Percentiles rank a stretch among this genome's conserved stretches.
Evolutionary conservation across 1,140 invertebrate genomes (phyloP).

Genomic region (Eurosta solidaginis): DNA sequence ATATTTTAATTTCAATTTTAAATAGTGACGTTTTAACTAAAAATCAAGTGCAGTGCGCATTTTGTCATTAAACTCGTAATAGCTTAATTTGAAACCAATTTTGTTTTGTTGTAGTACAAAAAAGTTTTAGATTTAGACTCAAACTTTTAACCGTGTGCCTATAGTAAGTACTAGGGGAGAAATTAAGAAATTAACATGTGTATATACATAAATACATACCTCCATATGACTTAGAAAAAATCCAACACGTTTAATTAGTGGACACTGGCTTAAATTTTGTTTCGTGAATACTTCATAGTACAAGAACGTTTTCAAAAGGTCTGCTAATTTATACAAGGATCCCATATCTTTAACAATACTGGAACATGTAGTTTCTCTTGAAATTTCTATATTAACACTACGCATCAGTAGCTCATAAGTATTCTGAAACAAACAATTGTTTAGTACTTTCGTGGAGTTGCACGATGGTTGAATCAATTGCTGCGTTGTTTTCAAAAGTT

Average conservation of each 20-base stretch:
- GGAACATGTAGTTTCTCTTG: conserved; percentile 34
- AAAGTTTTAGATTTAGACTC: not conserved
- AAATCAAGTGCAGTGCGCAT: too few species aligned
- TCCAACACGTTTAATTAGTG: conserved; percentile 51
- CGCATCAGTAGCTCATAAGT: conserved; percentile 55
- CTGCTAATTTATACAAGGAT: conserved; percentile 40
- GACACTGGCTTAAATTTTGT: conserved; percentile 39
- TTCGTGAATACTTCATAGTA: conserved; percentile 51
- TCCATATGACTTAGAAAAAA: conserved; percentile 48
- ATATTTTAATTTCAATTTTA: too few species aligned
- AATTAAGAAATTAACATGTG: not conserved
- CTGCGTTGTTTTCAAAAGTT: not conserved
- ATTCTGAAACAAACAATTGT: conserved; percentile 47
- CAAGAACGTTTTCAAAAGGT: conserved; percentile 46
- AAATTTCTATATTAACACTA: conserved; percentile 39
- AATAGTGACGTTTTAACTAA: too few species aligned
- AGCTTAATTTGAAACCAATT: too few species aligned
- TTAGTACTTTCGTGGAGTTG: not conserved
- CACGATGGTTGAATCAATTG: not conserved
- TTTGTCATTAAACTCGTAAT: too few species aligned
- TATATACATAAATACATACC: not conserved
- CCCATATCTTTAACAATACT: conserved; percentile 42
- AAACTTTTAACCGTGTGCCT: too few species aligned
- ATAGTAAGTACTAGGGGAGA: too few species aligned
- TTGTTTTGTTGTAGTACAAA: too few species aligned